phyloP scores from a whole-genome alignment of 2,797 vertebrate genomes.

The Moxostoma hubbsi region DNA sequence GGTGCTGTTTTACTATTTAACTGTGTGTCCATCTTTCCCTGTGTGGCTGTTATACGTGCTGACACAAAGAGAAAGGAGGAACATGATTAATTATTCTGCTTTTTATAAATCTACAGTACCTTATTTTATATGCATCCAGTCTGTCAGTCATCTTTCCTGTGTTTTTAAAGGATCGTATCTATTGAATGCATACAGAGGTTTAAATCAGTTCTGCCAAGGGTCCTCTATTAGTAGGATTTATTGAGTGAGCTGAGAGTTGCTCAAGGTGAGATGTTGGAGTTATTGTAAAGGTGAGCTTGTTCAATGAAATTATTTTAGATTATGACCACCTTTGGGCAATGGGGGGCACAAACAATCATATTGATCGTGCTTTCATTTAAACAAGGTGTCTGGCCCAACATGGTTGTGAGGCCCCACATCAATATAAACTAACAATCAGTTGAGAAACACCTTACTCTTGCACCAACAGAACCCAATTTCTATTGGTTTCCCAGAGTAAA shows the following conservation, averaged over 20 bases:
- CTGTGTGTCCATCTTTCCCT: conserved; percentile 15
- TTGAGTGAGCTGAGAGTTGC: conserved; percentile 17
- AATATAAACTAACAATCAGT: neutral
- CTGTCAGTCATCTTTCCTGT: neutral
- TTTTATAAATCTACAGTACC: neutral
- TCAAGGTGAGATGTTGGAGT: conserved; percentile 3
- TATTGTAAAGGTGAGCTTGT: conserved; percentile 26
- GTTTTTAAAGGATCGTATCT: neutral
- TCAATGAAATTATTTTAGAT: conserved; percentile 34
- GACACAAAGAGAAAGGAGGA: neutral
- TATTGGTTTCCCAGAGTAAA: too few relatives aligned
- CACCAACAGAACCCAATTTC: too few relatives aligned
- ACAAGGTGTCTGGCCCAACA: neutral
- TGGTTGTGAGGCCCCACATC: neutral
- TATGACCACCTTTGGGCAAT: conserved; percentile 1
- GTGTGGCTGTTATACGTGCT: neutral
- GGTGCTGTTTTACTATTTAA: conserved; percentile 17
- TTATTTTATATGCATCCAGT: neutral
- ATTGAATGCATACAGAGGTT: conserved; percentile 11
- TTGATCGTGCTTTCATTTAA: conserved; percentile 18
- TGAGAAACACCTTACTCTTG: too few relatives aligned
- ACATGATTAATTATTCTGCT: conserved; percentile 24
- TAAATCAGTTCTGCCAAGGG: neutral
- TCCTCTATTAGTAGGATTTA: neutral
- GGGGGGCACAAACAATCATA: conserved; percentile 14